Percentiles rank a stretch among this genome's conserved stretches.
phyloP scores from a whole-genome alignment of 2,797 vertebrate species.

The Lagocephalus sceleratus region DNA sequence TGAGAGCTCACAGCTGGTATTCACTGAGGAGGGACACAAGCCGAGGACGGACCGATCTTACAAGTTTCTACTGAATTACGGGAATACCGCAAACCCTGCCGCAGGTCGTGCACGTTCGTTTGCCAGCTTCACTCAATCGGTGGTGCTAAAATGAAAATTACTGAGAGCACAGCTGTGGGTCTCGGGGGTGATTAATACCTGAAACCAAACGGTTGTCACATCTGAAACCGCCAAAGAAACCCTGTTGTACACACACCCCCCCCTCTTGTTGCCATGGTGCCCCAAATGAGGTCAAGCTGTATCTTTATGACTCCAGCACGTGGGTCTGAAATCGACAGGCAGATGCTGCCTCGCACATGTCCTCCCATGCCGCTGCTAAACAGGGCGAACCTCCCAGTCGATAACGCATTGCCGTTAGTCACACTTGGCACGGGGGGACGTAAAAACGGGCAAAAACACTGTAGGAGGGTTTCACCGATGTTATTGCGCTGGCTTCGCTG shows the following conservation, averaged over 20 bases:
- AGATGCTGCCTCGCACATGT: conserved; percentile 47
- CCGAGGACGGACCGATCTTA: too few relatives aligned
- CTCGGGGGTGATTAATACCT: background rate
- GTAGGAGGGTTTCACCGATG: background rate
- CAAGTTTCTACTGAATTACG: too few relatives aligned
- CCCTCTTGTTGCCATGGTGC: conserved; percentile 63
- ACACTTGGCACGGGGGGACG: background rate
- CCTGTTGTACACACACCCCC: background rate
- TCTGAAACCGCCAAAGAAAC: background rate
- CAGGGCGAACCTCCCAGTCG: conserved; percentile 21
- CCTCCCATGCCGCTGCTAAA: conserved; percentile 30
- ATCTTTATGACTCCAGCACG: conserved; percentile 53
- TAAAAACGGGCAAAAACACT: background rate
- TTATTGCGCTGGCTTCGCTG: background rate
- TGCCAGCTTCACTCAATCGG: too few relatives aligned
- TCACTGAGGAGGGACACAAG: too few relatives aligned
- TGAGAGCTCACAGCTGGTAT: too few relatives aligned
- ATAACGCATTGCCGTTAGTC: background rate
- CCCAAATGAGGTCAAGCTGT: conserved; percentile 64
- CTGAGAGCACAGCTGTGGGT: too few relatives aligned
- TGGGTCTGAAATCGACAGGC: conserved; percentile 61
- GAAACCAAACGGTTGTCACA: background rate
- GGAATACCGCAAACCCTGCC: too few relatives aligned
- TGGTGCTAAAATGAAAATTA: too few relatives aligned
- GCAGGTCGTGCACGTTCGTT: too few relatives aligned